A percentile compares a stretch with the other conserved stretches of the same genome.
These are phyloP conservation scores for Coluber constrictor DNA, from an alignment of 2,797 vertebrate genomes.

Conservation along the genomic window DNA sequence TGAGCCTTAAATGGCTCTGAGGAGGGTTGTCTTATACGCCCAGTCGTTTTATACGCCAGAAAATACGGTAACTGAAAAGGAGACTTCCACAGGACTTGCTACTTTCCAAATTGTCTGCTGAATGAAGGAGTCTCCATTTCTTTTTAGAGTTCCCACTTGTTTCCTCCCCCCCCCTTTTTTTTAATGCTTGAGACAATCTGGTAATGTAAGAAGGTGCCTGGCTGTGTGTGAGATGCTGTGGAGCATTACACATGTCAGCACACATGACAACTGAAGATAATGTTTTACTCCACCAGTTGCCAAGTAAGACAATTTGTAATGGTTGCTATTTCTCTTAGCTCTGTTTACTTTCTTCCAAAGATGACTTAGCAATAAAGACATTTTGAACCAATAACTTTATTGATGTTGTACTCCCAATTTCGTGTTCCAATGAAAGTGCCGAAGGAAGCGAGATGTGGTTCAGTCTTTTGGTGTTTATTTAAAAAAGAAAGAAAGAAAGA, in stretches of 20 bases:
- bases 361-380: neutral
- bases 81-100: neutral
- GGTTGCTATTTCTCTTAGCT: neutral
- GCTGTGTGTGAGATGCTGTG: neutral
- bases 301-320: neutral
- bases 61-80: neutral
- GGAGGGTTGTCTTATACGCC: no score
- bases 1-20: no score
- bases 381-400: neutral
- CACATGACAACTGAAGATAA: neutral
- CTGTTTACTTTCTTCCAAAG: conserved; percentile 21
- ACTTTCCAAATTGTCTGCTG: no score
- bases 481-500: neutral
- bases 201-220: conserved; percentile 11
- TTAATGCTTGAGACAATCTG: neutral
- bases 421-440: accelerated
- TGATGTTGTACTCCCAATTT: neutral
- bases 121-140: neutral
- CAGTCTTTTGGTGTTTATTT: neutral
- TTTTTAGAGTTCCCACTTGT: neutral
- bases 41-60: no score
- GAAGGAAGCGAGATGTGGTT: neutral
- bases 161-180: neutral
- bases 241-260: neutral
- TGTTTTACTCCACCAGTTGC: neutral